A percentile compares a stretch with the other conserved stretches of the same genome.
phyloP scores from a whole-genome alignment of 2,797 vertebrate species.

The Ctenochaetus hawaiiensis region DNA sequence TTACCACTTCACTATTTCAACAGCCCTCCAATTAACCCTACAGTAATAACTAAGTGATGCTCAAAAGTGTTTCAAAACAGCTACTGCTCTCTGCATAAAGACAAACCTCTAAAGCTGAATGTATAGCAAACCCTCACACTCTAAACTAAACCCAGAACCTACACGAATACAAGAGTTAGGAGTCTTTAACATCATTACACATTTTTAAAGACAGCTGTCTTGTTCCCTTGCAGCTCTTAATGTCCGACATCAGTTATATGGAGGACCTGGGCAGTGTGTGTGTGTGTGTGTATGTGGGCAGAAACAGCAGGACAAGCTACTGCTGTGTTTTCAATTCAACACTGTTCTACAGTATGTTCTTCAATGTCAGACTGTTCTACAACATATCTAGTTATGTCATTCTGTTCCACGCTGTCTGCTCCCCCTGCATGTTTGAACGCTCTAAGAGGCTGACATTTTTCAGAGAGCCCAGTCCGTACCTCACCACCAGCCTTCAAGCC shows the following conservation, averaged over 20 bases:
- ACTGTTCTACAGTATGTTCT: neutral
- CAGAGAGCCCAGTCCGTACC: constrained; percentile 46
- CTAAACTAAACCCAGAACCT: constrained; percentile 5
- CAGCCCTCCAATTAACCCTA: constrained; percentile 55
- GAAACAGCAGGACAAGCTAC: neutral
- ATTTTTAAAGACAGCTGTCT: constrained; percentile 12
- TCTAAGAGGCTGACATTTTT: constrained; percentile 52
- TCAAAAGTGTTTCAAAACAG: constrained; percentile 30
- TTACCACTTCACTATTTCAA: constrained; percentile 28
- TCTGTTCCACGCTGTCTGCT: constrained; percentile 3
- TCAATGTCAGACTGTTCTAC: constrained; percentile 22
- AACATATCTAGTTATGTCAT: constrained; percentile 1
- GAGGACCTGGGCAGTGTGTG: constrained; percentile 8
- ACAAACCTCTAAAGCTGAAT: neutral
- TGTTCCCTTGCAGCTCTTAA: neutral
- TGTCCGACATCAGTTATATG: neutral
- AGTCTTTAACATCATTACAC: neutral
- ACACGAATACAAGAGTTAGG: neutral
- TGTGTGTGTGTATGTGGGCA: neutral
- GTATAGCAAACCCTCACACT: constrained; percentile 9
- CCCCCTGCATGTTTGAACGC: constrained; percentile 17
- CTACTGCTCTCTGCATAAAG: constrained; percentile 32
- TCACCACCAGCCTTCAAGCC: constrained; percentile 33
- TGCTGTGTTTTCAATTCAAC: neutral
- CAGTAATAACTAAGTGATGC: constrained; percentile 12